Conservation (phyloP, 92 coral and sea anemone genomes). For the Phenganax marumi region DNA sequence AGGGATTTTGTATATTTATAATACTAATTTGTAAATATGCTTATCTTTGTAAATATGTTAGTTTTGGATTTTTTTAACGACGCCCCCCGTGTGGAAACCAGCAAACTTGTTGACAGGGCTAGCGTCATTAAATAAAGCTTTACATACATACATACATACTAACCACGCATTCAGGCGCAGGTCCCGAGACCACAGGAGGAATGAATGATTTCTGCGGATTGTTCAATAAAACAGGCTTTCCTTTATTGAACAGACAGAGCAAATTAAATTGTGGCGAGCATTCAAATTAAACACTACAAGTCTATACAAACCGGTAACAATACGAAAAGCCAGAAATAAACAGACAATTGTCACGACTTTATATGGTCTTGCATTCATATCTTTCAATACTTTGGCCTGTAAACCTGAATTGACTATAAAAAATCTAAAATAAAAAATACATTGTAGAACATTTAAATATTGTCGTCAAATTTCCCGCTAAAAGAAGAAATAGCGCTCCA, state of each 20-base stretch:
- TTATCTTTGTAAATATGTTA: too few species aligned
- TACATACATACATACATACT: not conserved
- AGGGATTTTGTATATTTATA: not conserved
- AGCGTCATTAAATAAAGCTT: too few species aligned
- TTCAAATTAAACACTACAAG: not conserved
- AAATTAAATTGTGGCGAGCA: not conserved
- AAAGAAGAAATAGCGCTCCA: too few species aligned
- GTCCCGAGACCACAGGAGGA: conserved; percentile 20
- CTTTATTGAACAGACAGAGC: not conserved
- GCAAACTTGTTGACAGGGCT: too few species aligned
- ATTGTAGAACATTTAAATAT: too few species aligned
- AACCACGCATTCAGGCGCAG: conserved; percentile 19
- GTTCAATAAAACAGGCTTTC: conserved; percentile 12
- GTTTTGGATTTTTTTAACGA: not conserved
- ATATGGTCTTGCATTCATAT: too few species aligned
- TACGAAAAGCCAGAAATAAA: not conserved
- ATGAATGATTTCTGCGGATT: not conserved
- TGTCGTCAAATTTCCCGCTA: too few species aligned
- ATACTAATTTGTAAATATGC: not conserved
- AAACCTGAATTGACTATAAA: too few species aligned
- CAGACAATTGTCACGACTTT: not conserved
- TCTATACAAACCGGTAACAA: not conserved
- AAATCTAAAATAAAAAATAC: too few species aligned
- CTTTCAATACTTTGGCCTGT: too few species aligned
- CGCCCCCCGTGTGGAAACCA: too few species aligned